Base-by-base conservation (phyloP, 2,113 vertebrate genomes). In the Callorhinus ursinus region DNA sequence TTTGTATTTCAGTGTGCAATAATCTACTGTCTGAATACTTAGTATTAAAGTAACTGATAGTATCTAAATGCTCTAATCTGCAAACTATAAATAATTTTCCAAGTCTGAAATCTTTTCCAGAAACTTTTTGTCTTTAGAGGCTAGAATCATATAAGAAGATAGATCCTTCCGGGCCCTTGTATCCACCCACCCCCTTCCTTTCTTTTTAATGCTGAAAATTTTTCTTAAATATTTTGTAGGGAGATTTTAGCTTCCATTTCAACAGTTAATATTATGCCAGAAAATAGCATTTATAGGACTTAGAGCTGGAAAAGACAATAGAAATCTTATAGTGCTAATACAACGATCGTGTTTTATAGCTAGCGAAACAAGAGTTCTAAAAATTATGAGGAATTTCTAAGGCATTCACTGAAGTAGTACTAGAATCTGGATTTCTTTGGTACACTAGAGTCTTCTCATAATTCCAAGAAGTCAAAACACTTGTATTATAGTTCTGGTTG, bases 21-120 rank as follows among this genome's bases (percentile, higher is more conserved):
- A 95, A 96, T 79, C 46, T 88, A 93, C 36, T 87, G 11, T 92
- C 57, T 92, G 55, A 63, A 88, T 67, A 89, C 0, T 93, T 93
- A 93, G 59, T 74, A 80, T 82, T 95, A 79, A 77, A 94, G 85
- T 42, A 91, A 86, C 36, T 36, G n/a, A 90, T 88, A 94, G 84
- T 84, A 92, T 53, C 42, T 39, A 94, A 95, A 55, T 82, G 12
- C 11, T 42, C 13, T 36, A 21, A 83, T 82, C 31, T 49, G 67
- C 51, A 77, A 91, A 89, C 61, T 90, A 83, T 79, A 90, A 87
- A 93, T 69, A 94, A 71, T 88, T 77, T 95, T 82, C 39, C 28
- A 89, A 63, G 39, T 69, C 16, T 90, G 42, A 97, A 92, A 51
- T 72, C 15, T 57, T 95, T 95, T 69, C 31, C 46, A 81, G 72